Base-by-base conservation (phyloP, 2,113 vertebrate genomes). In the Emydocephalus ijimae region DNA sequence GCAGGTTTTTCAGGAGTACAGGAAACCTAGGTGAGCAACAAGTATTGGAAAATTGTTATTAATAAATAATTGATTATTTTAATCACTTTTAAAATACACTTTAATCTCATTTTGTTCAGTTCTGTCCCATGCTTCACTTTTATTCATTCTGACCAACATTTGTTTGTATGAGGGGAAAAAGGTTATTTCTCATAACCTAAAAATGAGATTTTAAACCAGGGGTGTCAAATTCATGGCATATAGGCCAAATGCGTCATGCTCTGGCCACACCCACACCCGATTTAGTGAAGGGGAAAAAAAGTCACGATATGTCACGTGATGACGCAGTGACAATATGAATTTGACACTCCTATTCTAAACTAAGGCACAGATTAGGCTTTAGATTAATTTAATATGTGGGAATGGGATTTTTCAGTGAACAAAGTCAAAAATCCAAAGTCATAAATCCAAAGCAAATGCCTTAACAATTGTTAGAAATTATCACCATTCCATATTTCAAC, bases 21-120 rank as follows among this genome's bases (percentile, higher is more conserved):
- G 39, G 57, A 26, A 23, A 39, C 56, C 23, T 56, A 11, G 39
- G 8, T 20, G 24, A 61, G 57, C 12, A 90, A 29, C 57, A n/a
- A 48, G 57, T 48, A 18, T 48, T 11, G 8, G 3, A 43, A 50
- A n/a, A 97, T 91, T 97, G 96, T 97, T 96, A 69, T 69, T 69
- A 69, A 69, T 69, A 14, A 69, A n/a, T 34, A 69, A 69, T 34
- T 18, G 14, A 96, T 96, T 96, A 94, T 97, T 97, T 97, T 97
- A 97, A 93, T 97, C 94, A 95, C 95, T 92, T 96, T 97, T 97
- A 96, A 97, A 97, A 96, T 96, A 93, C 96, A 96, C 95, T 96
- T 96, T 96, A 96, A 94, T 95, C 94, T 96, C 92, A 94, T 94
- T 94, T 93, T 93, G 92, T 94, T 57, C 93, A 89, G 89, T 95